Evolutionary conservation across 2,888 invertebrate genomes (phyloP).

Genomic region (Perithous albicinctus): DNA sequence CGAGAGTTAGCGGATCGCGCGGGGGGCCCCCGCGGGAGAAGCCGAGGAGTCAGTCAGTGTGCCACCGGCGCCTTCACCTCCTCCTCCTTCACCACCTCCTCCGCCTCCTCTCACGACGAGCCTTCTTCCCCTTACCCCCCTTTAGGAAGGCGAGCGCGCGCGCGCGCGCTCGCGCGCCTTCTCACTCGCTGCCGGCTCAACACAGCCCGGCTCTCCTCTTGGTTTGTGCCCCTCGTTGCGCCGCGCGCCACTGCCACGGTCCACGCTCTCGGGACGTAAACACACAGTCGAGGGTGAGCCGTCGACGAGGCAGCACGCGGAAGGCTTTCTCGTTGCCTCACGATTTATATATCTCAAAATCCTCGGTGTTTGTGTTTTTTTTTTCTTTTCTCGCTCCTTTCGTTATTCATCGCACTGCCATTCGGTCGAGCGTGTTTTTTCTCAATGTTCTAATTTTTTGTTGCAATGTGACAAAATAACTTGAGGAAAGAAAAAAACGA

Average conservation of each 20-base stretch:
- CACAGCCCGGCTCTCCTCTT: slow-evolving; percentile 82
- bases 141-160: slow-evolving; percentile 3
- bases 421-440: slow-evolving; percentile 1
- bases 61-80: slow-evolving; percentile 81
- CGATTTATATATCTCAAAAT: neutral
- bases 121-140: slow-evolving; percentile 59
- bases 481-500: neutral
- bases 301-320: slow-evolving; percentile 68
- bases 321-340: slow-evolving; percentile 48
- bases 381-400: neutral
- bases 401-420: slow-evolving; percentile 17
- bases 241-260: slow-evolving; percentile 86
- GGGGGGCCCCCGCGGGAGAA: slow-evolving; percentile 60
- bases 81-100: slow-evolving; percentile 53
- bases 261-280: slow-evolving; percentile 84
- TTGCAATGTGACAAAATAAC: neutral
- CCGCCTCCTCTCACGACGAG: slow-evolving; percentile 38
- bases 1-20: slow-evolving; percentile 68
- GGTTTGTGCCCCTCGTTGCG: slow-evolving; percentile 71
- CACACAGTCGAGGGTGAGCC: slow-evolving; percentile 72
- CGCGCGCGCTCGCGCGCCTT: slow-evolving; percentile 59
- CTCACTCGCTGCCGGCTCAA: too few relatives aligned
- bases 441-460: neutral
- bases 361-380: slow-evolving; percentile 35
- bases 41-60: slow-evolving; percentile 83